Evolutionary conservation across 2,888 invertebrate genomes (phyloP).

Genomic region (Chymomyza procnemis): DNA sequence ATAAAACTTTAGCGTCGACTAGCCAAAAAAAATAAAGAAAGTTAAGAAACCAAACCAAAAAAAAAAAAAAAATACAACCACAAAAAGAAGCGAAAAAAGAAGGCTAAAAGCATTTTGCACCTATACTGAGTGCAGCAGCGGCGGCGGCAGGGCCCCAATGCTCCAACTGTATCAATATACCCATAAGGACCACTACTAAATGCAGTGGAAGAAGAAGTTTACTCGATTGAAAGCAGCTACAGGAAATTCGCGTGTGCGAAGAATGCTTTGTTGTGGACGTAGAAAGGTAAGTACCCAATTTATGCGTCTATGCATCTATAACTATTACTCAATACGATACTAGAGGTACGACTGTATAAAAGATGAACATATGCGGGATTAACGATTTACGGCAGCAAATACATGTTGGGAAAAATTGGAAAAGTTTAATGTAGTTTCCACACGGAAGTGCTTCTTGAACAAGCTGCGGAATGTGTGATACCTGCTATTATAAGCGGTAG

Average conservation of each 20-base stretch:
- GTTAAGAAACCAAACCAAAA: not conserved
- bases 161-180: constrained; percentile 53
- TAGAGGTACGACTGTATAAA: not conserved
- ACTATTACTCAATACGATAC: no score
- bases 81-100: constrained; percentile 26
- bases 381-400: not conserved
- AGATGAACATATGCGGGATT: not conserved
- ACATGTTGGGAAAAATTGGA: not conserved
- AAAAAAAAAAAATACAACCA: not conserved
- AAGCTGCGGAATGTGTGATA: no score
- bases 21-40: constrained; percentile 1
- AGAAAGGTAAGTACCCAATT: constrained; percentile 86
- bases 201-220: constrained; percentile 92
- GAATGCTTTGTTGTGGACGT: constrained; percentile 97
- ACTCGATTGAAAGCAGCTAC: constrained; percentile 87
- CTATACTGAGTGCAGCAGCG: constrained; percentile 6
- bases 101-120: constrained; percentile 6
- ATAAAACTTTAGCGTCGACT: constrained; percentile 15
- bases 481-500: no score
- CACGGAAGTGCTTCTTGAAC: no score
- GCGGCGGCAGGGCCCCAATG: constrained; percentile 37
- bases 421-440: not conserved
- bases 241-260: constrained; percentile 88
- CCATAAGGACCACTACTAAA: constrained; percentile 79
- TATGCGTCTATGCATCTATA: not conserved